Conservation (phyloP, 2,113 vertebrate genomes). For the Dermatemys mawii region DNA sequence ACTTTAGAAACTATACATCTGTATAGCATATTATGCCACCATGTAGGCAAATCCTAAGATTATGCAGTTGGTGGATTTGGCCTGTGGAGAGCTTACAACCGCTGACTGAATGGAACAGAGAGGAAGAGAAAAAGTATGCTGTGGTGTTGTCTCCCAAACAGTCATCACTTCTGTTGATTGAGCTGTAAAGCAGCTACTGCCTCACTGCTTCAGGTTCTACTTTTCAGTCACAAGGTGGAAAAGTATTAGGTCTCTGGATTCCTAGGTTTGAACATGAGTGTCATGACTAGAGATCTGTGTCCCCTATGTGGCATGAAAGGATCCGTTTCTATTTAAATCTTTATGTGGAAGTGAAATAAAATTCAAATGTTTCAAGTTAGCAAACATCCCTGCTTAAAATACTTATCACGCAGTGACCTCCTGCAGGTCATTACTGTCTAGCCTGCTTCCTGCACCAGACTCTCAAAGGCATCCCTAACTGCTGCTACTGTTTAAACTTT, state of each 20-base stretch:
- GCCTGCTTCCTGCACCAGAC: background rate
- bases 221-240: background rate
- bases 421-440: background rate
- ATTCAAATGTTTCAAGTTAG: conserved; percentile 39
- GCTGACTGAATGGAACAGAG: background rate
- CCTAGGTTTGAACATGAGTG: background rate
- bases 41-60: background rate
- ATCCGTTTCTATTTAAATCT: background rate
- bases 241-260: background rate
- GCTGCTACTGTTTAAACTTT: background rate
- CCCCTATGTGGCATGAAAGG: background rate
- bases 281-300: background rate
- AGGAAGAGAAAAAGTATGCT: background rate
- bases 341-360: conserved; percentile 17
- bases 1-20: background rate
- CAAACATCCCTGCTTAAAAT: conserved; percentile 34
- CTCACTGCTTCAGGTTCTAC: background rate
- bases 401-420: background rate
- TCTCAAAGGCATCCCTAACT: background rate
- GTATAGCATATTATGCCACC: background rate
- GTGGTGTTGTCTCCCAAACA: background rate
- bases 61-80: background rate
- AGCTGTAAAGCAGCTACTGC: background rate
- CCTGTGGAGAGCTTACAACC: background rate
- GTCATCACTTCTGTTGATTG: background rate